These are phyloP conservation scores for Toxotes chatareus DNA, from an alignment of 2,113 vertebrate species.

Conservation along the genomic window DNA sequence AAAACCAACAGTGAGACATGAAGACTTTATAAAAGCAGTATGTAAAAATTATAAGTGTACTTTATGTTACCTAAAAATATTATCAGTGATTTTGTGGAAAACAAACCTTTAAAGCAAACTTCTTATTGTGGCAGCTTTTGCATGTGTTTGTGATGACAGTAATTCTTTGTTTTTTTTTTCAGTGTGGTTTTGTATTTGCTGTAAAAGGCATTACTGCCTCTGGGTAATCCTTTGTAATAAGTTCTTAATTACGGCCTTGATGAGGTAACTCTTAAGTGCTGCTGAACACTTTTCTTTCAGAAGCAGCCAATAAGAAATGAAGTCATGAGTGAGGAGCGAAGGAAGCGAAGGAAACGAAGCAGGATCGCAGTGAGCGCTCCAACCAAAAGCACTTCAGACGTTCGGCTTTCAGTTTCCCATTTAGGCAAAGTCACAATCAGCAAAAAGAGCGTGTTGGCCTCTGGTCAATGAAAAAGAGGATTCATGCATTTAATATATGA, in stretches of 20 bases:
- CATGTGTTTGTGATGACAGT: not conserved
- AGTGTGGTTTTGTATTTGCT: conserved; percentile 7
- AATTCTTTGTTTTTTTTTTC: not conserved
- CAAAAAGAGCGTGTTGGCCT: conserved; percentile 50
- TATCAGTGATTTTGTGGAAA: not conserved
- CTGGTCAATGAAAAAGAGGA: conserved; percentile 35
- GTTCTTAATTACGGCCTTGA: conserved; percentile 23
- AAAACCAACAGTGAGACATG: not conserved
- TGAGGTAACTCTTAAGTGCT: conserved; percentile 32
- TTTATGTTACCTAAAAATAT: conserved; percentile 7
- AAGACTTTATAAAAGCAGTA: not conserved
- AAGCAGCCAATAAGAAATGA: conserved; percentile 42
- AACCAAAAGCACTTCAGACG: conserved; percentile 26
- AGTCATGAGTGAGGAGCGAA: conserved; percentile 39
- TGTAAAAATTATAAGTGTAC: not conserved
- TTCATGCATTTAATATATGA: conserved; percentile 63
- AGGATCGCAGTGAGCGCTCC: not conserved
- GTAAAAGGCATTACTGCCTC: conserved; percentile 28
- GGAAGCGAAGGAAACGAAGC: conserved; percentile 25
- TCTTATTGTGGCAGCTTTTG: not conserved
- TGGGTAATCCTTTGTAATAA: conserved; percentile 17
- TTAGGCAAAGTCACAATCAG: conserved; percentile 62
- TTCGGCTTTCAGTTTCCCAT: conserved; percentile 44
- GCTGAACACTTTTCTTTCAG: conserved; percentile 43
- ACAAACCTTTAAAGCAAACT: not conserved